phyloP scores from a whole-genome alignment of 2,113 vertebrate genomes.

The Rattus rattus region DNA sequence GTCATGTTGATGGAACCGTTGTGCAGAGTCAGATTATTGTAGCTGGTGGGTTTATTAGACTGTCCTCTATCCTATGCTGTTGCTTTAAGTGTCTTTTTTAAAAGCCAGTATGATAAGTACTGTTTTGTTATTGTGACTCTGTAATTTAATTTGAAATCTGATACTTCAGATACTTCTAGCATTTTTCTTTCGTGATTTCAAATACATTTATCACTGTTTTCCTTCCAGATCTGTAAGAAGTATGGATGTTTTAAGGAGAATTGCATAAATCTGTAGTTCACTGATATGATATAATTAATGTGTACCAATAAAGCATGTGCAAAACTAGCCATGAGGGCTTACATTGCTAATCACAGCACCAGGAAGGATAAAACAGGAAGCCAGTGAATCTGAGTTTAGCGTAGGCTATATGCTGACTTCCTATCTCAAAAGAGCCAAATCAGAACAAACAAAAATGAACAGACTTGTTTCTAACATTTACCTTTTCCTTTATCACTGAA shows the following conservation, averaged over 20 bases:
- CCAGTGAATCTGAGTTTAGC: background rate
- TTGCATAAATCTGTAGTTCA: background rate
- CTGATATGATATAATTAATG: background rate
- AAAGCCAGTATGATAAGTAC: background rate
- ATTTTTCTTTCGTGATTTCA: background rate
- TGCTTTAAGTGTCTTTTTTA: background rate
- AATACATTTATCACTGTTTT: background rate
- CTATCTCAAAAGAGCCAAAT: background rate
- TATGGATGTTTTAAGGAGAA: background rate
- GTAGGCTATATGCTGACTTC: too few relatives aligned
- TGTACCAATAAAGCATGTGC: background rate
- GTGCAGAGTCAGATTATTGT: background rate
- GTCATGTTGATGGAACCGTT: background rate
- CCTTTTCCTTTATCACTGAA: background rate
- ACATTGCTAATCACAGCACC: background rate
- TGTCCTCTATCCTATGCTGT: too few relatives aligned
- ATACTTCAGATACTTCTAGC: background rate
- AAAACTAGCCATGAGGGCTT: background rate
- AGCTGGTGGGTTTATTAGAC: background rate
- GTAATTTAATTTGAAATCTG: background rate
- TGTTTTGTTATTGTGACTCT: background rate
- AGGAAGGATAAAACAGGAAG: too few relatives aligned
- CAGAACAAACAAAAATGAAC: background rate
- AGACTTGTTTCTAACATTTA: background rate
- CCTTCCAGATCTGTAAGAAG: background rate